These are phyloP conservation scores for Seriola aureovittata DNA, from an alignment of 2,113 vertebrate genomes.

Conservation along the genomic window DNA sequence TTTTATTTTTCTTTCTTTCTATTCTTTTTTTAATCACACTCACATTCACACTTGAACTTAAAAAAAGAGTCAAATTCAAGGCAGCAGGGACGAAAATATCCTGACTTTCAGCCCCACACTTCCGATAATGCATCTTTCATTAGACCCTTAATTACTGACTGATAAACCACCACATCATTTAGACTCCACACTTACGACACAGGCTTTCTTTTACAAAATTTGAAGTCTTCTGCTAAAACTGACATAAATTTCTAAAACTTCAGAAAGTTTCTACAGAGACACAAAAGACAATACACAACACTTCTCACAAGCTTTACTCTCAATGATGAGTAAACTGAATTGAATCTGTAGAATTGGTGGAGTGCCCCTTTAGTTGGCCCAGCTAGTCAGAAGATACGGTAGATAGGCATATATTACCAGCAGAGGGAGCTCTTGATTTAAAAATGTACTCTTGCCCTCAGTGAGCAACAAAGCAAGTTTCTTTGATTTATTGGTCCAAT, in stretches of 20 bases:
- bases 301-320: neutral
- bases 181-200: too few species aligned
- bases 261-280: too few species aligned
- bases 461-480: neutral
- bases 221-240: too few species aligned
- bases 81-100: too few species aligned
- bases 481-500: neutral
- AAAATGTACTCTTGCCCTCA: neutral
- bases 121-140: neutral
- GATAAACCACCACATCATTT: neutral
- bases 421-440: conserved; percentile 51
- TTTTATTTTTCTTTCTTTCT: too few species aligned
- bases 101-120: too few species aligned
- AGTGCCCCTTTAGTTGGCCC: neutral
- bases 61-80: too few species aligned
- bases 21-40: too few species aligned
- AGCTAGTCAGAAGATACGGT: neutral
- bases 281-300: too few species aligned
- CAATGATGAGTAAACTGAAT: neutral
- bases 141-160: neutral
- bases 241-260: too few species aligned
- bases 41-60: too few species aligned
- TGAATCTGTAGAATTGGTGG: neutral
- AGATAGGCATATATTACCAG: neutral
- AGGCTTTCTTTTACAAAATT: too few species aligned